Evolutionary conservation across 2,797 vertebrate genomes (phyloP), one percentile per base, ranked within the genome.

Genomic region (Molossus molossus): DNA sequence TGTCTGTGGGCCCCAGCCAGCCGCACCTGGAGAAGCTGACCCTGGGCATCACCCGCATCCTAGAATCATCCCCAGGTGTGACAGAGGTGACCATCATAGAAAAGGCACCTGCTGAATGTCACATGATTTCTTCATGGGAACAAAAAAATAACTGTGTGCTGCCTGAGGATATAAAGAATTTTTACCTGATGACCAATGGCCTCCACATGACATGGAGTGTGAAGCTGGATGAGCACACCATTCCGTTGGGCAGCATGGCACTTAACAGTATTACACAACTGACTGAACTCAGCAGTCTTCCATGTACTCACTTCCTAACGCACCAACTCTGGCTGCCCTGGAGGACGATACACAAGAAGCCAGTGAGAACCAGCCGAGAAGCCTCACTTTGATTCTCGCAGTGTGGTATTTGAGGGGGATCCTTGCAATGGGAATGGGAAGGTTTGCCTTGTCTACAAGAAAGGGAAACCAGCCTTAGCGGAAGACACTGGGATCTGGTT

Each of bases 401-500:
- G 99, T 94, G 98, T 99, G 64, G 99, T 99, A 96, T 99, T 99
- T 96, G 99, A 99, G 97, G 98, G 99, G 97, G 99, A 99, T 96
- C 98, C 99, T 9, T 99, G 99, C 90, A 98, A 98, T 25, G 99
- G 99, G 27, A 99, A 99, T 95, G 99, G 99, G 70, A 99, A 99
- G 97, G 99, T 99, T 88, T 99, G 99, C 96, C 99, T 99, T 14
- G 99, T 99, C 97, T 99, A 99, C 98, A 99, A 99, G 97, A 98
- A 98, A 48, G 98, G 99, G 97, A 98, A 98, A 87, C 98, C 99
- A 98, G 98, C 98, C 67, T 98, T 99, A 76, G 98, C 98, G 27
- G 97, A 99, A 79, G 98, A 99, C 81, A 99, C 99, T 94, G 99
- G 99, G 96, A 99, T 99, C 91, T 99, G 99, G 99, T 99, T 99